phyloP scores from a whole-genome alignment of 92 coral and sea anemone species.

The Porites evermanni region DNA sequence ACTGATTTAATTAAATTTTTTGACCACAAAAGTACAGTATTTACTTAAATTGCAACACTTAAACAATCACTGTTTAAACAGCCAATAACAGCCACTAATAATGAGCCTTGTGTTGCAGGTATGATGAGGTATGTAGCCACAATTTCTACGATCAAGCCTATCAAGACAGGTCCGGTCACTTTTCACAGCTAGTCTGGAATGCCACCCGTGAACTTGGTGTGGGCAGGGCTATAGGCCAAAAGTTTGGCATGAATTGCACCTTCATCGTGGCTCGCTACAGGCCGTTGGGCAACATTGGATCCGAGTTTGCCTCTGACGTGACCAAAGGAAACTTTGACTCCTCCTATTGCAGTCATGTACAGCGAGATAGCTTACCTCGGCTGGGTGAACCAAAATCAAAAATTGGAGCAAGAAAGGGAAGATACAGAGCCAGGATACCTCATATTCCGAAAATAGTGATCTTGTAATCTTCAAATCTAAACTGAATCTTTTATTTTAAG shows the following conservation, averaged over 20 bases:
- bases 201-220: conserved; percentile 80
- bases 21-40: too few relatives aligned
- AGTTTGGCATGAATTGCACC: conserved; percentile 91
- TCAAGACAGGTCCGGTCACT: conserved; percentile 91
- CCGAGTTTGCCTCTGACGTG: conserved; percentile 71
- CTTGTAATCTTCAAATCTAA: neutral
- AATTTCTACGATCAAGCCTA: conserved; percentile 82
- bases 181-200: conserved; percentile 95
- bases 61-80: too few relatives aligned
- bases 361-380: conserved; percentile 49
- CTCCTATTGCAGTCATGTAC: conserved; percentile 79
- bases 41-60: too few relatives aligned
- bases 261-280: conserved; percentile 93
- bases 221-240: conserved; percentile 81
- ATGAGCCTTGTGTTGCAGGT: conserved; percentile 59
- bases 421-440: conserved; percentile 44
- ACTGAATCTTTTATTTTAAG: neutral
- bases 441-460: conserved; percentile 23
- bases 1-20: too few relatives aligned
- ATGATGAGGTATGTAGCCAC: conserved; percentile 94
- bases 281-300: conserved; percentile 81
- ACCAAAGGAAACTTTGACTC: conserved; percentile 82
- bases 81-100: too few relatives aligned
- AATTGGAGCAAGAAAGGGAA: neutral
- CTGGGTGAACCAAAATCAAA: neutral